Evolutionary conservation across 2,888 invertebrate genomes (phyloP), one percentile per base, ranked within the genome.

Genomic region (Amiota mariae): DNA sequence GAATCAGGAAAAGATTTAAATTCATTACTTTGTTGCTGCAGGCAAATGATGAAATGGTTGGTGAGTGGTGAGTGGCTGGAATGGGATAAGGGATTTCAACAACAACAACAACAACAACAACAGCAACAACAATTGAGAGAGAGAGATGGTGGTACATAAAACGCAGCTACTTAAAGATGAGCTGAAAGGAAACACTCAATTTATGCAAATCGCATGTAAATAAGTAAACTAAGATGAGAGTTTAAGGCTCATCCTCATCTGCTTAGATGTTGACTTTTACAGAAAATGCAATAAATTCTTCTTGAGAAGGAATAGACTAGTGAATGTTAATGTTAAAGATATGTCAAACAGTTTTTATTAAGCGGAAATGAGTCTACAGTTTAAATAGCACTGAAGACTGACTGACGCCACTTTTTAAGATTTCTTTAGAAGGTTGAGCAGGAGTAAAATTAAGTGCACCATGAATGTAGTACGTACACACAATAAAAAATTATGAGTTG

Each of bases 191-290:
- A 86, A 79, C 86, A 80, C 84, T 85, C 85, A 87, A 87, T 87
- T 87, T 87, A 87, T 87, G 87, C 83, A 87, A 87, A 87, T 87
- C 85, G 81, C 85, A 87, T 87, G 87, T 85, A 87, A 87, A 87
- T 87, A 85, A 85, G 85, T 83, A 78, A 82, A 85, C 82, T 13
- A 13, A 9, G 54, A 24, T 54, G 54, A 54, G 54, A 54, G 13
- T 54, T 54, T 54, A 9, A 54, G 8, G 54, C 54, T 15, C 36
- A 36, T 36, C 36, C 36, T 36, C 36, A 36, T 36, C 36, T 2
- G 2, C 36, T 36, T 36, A 71, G 72, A 72, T 73, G 63, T 36
- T 59, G 18, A 24, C 18, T 12, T n/a, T 18, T 8, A 18, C 59
- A 59, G 9, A 18, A 18, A 9, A 36, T 36, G 63, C 63, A 63